Percentiles rank a stretch among this genome's conserved stretches.
These are phyloP conservation scores for Heliocidaris tuberculata DNA, from an alignment of 35 echinoderm and acorn worm genomes.

Conservation along the genomic window DNA sequence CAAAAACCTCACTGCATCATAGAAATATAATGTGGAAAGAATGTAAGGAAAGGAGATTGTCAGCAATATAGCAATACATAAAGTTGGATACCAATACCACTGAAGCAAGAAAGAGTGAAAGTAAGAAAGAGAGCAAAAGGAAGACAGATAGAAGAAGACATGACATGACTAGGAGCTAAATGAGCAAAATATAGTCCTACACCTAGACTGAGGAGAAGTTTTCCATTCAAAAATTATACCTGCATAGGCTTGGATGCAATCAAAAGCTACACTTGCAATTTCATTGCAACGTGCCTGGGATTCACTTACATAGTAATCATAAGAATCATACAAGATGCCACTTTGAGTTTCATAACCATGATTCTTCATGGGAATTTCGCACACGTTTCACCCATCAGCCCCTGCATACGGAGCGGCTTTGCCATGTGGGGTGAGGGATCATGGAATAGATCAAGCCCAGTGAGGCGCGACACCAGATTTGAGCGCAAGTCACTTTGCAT, in stretches of 20 bases:
- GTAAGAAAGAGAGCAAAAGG: too few species aligned
- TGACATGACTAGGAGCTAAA: too few species aligned
- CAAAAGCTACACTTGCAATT: neutral
- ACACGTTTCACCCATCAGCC: neutral
- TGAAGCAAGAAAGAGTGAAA: too few species aligned
- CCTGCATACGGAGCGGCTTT: neutral
- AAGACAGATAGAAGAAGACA: too few species aligned
- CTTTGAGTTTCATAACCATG: conserved; percentile 7
- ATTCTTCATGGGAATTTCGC: conserved; percentile 10
- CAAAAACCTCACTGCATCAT: too few species aligned
- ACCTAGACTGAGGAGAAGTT: too few species aligned
- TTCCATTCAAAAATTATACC: neutral
- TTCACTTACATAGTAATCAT: neutral
- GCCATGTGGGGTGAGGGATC: neutral
- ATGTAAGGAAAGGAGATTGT: too few species aligned
- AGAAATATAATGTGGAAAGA: too few species aligned
- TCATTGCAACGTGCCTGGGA: neutral
- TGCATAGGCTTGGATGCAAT: neutral
- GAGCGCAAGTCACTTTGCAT: neutral
- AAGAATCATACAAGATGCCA: neutral
- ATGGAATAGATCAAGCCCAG: conserved; percentile 6
- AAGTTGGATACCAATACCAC: too few species aligned
- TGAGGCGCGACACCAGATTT: conserved; percentile 21
- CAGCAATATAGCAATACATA: too few species aligned
- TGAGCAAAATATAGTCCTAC: too few species aligned